These are phyloP conservation scores for Sarcophaga subvicina DNA, from an alignment of 2,888 invertebrate genomes.

Conservation along the genomic window DNA sequence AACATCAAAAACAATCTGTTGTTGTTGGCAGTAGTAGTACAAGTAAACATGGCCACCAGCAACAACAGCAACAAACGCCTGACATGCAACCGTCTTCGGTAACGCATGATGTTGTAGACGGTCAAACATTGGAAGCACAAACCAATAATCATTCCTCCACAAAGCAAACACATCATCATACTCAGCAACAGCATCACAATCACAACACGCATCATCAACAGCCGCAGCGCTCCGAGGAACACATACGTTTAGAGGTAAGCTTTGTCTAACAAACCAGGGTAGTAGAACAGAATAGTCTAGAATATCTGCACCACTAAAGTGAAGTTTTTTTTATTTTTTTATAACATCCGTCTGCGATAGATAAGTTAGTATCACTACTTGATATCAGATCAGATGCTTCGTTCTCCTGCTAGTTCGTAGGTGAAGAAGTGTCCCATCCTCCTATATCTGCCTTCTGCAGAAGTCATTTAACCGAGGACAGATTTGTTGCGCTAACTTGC, in stretches of 20 bases:
- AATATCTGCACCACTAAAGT: too few relatives aligned
- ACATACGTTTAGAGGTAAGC: slow-evolving; percentile 80
- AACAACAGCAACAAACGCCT: slow-evolving; percentile 49
- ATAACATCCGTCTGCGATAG: too few relatives aligned
- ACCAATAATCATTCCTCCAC: slow-evolving; percentile 66
- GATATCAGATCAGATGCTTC: too few relatives aligned
- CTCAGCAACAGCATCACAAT: slow-evolving; percentile 50
- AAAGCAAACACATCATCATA: slow-evolving; percentile 68
- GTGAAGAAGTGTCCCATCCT: too few relatives aligned
- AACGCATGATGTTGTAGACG: slow-evolving; percentile 63
- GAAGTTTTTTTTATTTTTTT: too few relatives aligned
- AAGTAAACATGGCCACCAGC: slow-evolving; percentile 56
- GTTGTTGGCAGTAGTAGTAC: slow-evolving; percentile 19
- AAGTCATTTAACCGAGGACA: too few relatives aligned
- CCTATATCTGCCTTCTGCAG: too few relatives aligned
- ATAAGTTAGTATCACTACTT: too few relatives aligned
- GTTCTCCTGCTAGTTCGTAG: too few relatives aligned
- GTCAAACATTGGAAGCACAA: slow-evolving; percentile 65
- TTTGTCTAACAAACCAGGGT: too few relatives aligned
- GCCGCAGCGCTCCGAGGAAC: slow-evolving; percentile 75
- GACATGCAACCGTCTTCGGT: slow-evolving; percentile 34
- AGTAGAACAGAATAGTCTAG: too few relatives aligned
- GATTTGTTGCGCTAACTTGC: too few relatives aligned
- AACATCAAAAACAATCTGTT: slow-evolving; percentile 60
- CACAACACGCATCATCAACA: slow-evolving; percentile 58